Evolutionary conservation across 2,113 vertebrate genomes (phyloP), one percentile per base, ranked within the genome.

Genomic region (Sitta europaea): DNA sequence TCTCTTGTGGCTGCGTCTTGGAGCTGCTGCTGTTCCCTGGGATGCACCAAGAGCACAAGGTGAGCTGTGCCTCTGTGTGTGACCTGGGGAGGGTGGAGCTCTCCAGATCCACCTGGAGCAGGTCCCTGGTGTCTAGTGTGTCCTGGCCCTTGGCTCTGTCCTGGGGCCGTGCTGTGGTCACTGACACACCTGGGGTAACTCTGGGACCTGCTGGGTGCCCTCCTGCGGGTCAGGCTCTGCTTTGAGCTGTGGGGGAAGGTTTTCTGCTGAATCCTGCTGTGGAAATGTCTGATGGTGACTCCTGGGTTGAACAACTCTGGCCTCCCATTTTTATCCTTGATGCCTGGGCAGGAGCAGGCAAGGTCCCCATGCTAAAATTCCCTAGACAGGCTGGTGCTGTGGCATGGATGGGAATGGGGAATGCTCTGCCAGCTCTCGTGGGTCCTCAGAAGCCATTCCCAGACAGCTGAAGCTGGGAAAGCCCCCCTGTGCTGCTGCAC

Each of bases 121-220:
- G 27, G 24, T 5, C 3, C 10, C 40, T 0, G 0, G 50, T 43
- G 45, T 10, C 40, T n/a, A 23, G 31, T 29, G 31, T 45, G 5
- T 40, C 29, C 28, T n/a, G 23, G 18, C 7, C 73, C 58, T 29
- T 61, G 43, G 20, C 33, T 54, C 33, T 90, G 40, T 15, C 11
- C 70, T 66, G 53, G 23, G 40, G 20, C 31, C 17, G 42, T 31
- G 8, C 38, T 59, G 43, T 27, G 35, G 18, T 35, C 31, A 7
- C 50, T 71, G 36, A 10, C 1, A 1, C 20, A 5, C 6, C 33
- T 67, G 4, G 16, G 29, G 12, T 11, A 25, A 9, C 51, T 40
- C 45, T 54, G 66, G 58, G 53, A 19, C 24, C 14, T 51, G 33
- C 62, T 78, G 50, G 19, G 25, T 80, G 36, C 15, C 25, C 24